Percentiles rank a stretch among this genome's conserved stretches.
Evolutionary conservation across 2,113 vertebrate genomes (phyloP).

Genomic region (Sebastes fasciatus): DNA sequence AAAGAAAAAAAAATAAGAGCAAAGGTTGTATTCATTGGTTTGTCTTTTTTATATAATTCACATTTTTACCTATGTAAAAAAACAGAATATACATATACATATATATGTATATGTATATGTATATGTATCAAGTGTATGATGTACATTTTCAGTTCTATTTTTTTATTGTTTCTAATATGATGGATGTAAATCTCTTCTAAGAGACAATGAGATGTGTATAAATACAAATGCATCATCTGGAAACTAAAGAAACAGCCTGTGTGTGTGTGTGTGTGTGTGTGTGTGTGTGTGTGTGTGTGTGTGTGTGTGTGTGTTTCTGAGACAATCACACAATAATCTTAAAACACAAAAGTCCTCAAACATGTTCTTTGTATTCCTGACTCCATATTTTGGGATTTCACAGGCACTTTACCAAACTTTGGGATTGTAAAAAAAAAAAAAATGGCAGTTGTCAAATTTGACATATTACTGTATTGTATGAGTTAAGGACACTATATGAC

Average conservation of each 20-base stretch:
- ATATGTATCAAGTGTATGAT: conserved; percentile 89
- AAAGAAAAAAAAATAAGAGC: conserved; percentile 66
- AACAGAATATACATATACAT: conserved; percentile 58
- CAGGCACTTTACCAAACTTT: not conserved
- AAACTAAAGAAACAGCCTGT: conserved; percentile 28
- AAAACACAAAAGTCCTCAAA: not conserved
- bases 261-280: conserved; percentile 12
- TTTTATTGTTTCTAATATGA: conserved; percentile 96
- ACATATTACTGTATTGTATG: too few species aligned
- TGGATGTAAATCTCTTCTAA: conserved; percentile 88
- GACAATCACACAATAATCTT: not conserved
- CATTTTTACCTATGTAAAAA: conserved; percentile 91
- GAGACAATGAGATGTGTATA: conserved; percentile 82
- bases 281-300: conserved; percentile 14
- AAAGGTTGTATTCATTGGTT: conserved; percentile 80
- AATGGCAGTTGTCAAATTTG: not conserved
- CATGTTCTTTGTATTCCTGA: not conserved
- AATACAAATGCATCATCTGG: conserved; percentile 86
- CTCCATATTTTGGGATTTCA: not conserved
- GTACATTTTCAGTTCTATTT: conserved; percentile 90
- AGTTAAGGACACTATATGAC: too few species aligned
- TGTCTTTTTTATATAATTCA: conserved; percentile 82
- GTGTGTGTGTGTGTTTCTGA: conserved; percentile 4
- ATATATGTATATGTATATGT: conserved; percentile 40
- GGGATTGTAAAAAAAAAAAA: not conserved